Base-by-base conservation (phyloP, 2,888 invertebrate genomes). In the Melipona bicolor region DNA sequence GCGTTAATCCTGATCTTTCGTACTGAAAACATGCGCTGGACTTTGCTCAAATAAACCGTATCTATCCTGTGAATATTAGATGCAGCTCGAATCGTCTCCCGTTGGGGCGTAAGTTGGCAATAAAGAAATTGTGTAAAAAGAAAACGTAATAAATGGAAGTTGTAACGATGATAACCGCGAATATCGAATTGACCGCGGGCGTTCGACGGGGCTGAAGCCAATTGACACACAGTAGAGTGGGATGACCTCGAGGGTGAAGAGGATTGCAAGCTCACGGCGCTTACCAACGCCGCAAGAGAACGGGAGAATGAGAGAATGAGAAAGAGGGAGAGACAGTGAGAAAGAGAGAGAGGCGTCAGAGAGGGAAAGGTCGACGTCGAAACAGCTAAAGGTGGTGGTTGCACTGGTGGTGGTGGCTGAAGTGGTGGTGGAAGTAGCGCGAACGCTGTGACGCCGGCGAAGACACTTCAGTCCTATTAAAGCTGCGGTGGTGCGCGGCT, bases 401-500 rank as follows among this genome's bases (percentile, higher is more conserved):
- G 73, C 6, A 52, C 56, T 59, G 67, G 52, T 24, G 72, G 65
- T 54, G n/a, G 69, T 17, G 71, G 43, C 21, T 81, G 13, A 11
- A n/a, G 77, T 69, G 78, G 81, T 80, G 77, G 88, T 52, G 79
- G 83, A 59, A 75, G 82, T 70, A 75, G 88, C 85, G 89, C 86
- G 86, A 78, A 84, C 76, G 77, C 81, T 62, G 79, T 68, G 77
- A 86, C 85, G 65, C 74, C 70, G 78, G 79, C 68, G 83, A 81
- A 69, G 79, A 83, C 84, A 81, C 84, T 89, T 91, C 92, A 94
- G 94, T 94, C 87, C 89, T 85, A 90, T 91, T 91, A 85, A 91
- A 91, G 91, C 92, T 88, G 91, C 91, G 90, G 93, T 86, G 90
- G 90, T 87, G 93, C 88, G 91, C 91, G 91, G 87, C 86, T 92